Percentiles rank a stretch among this genome's conserved stretches.
Evolutionary conservation across 1,140 invertebrate species (phyloP).

Genomic region (Paralvinella palmiformis): DNA sequence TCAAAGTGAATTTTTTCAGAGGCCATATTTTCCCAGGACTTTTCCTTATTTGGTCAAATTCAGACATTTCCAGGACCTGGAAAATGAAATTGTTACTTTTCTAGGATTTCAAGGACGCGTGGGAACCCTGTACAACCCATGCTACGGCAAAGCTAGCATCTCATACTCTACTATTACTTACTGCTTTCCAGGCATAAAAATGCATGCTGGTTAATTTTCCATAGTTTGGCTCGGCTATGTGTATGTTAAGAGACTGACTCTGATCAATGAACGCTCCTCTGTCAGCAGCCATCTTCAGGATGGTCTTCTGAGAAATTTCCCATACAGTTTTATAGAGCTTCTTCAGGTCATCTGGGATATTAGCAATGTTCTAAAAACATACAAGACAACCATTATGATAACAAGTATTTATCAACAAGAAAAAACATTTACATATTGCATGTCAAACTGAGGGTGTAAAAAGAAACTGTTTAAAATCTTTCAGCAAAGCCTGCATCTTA

Average conservation of each 20-base stretch:
- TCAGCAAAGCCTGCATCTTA: no score
- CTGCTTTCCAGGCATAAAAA: conserved; percentile 81
- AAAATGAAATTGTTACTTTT: no score
- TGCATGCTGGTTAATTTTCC: conserved; percentile 96
- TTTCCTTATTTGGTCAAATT: no score
- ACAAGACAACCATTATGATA: not conserved
- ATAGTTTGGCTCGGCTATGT: conserved; percentile 89
- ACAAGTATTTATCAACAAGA: not conserved
- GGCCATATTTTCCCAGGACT: no score
- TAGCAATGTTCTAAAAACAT: conserved; percentile 66
- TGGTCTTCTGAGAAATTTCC: conserved; percentile 92
- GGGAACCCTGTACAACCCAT: no score
- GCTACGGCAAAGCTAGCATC: no score
- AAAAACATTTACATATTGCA: not conserved
- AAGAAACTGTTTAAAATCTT: conserved; percentile 6
- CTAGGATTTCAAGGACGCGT: no score
- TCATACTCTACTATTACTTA: no score
- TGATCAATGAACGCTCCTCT: conserved; percentile 97
- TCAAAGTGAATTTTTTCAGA: no score
- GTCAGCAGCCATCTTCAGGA: conserved; percentile 97
- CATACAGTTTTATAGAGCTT: conserved; percentile 95
- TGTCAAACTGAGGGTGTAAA: not conserved
- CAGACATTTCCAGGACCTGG: no score
- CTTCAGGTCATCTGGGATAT: conserved; percentile 84
- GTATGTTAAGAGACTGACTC: conserved; percentile 94